A percentile compares a stretch with the other conserved stretches of the same genome.
These are phyloP conservation scores for Aphaenogaster ashmeadi DNA, from an alignment of 1,140 invertebrate species.

Conservation along the genomic window DNA sequence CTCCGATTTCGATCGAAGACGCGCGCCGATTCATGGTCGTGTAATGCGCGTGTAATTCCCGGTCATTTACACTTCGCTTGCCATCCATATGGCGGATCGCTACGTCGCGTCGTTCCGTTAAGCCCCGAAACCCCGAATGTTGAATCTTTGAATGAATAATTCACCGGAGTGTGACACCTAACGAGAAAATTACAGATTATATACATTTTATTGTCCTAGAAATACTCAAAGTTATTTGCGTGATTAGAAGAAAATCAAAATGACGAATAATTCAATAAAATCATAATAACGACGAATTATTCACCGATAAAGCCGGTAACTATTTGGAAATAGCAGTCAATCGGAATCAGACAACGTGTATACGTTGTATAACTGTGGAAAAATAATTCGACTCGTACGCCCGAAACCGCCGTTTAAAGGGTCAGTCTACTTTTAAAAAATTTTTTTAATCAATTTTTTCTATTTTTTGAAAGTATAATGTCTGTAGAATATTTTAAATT, in stretches of 20 bases:
- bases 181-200: not conserved
- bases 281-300: not conserved
- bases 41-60: slow-evolving; percentile 61
- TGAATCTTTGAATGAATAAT: slow-evolving; percentile 13
- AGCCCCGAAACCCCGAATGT: not conserved
- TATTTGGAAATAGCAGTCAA: not conserved
- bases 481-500: too few relatives aligned
- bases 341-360: too few relatives aligned
- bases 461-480: too few relatives aligned
- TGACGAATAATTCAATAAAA: too few relatives aligned
- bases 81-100: slow-evolving; percentile 71
- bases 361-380: too few relatives aligned
- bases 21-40: slow-evolving; percentile 48
- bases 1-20: slow-evolving; percentile 63
- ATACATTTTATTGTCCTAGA: not conserved
- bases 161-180: not conserved
- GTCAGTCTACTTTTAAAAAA: too few relatives aligned
- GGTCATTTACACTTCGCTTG: slow-evolving; percentile 64
- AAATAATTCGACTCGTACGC: too few relatives aligned
- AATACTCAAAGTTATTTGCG: not conserved
- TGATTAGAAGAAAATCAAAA: not conserved
- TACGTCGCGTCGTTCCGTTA: slow-evolving; percentile 73
- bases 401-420: too few relatives aligned
- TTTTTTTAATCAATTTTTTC: too few relatives aligned
- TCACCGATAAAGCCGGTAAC: not conserved